phyloP scores from a whole-genome alignment of 2,113 vertebrate species.

The Chlorocebus sabaeus region DNA sequence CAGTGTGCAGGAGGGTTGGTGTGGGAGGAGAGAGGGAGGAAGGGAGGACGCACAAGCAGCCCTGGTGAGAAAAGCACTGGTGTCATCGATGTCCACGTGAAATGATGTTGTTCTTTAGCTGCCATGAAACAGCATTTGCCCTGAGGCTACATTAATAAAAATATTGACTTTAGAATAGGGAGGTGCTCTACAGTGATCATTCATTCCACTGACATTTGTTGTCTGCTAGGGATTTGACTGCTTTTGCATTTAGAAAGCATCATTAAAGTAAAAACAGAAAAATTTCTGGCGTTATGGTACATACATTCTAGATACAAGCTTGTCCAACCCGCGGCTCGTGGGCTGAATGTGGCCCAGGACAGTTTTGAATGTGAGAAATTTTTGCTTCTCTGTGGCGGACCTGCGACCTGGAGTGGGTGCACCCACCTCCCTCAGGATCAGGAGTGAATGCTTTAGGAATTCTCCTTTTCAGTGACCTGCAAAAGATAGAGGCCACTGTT shows the following conservation, averaged over 20 bases:
- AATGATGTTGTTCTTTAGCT: too few species aligned
- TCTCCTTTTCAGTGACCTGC: too few species aligned
- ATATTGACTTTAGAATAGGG: neutral
- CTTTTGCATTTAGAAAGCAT: neutral
- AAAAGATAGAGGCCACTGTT: too few species aligned
- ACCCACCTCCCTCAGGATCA: too few species aligned
- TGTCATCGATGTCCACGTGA: neutral
- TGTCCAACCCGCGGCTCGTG: fast-evolving
- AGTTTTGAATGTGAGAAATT: too few species aligned
- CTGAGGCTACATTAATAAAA: neutral
- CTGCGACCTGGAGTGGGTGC: too few species aligned
- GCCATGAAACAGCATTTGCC: neutral
- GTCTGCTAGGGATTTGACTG: neutral
- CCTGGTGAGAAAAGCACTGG: neutral
- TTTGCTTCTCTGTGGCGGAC: too few species aligned
- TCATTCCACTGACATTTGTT: neutral
- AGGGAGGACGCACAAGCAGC: neutral
- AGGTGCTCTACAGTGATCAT: neutral
- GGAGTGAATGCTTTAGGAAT: too few species aligned
- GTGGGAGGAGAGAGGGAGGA: neutral
- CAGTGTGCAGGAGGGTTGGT: neutral
- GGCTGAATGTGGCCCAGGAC: too few species aligned
- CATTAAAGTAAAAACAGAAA: neutral
- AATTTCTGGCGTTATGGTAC: neutral
- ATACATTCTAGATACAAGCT: neutral